These are phyloP conservation scores for Butorides virescens DNA, from an alignment of 2,113 vertebrate species.

Conservation along the genomic window DNA sequence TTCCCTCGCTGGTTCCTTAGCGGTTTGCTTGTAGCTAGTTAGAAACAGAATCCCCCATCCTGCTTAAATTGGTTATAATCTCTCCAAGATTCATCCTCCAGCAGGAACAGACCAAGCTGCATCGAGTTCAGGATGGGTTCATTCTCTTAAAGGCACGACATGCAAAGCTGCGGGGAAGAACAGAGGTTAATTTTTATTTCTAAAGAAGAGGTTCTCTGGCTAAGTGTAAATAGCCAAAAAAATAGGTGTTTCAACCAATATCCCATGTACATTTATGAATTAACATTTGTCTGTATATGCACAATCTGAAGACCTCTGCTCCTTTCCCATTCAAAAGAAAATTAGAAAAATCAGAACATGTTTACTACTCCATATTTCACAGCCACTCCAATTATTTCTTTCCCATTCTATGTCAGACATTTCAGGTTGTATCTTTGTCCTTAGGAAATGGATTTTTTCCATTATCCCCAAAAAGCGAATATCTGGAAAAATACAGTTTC, in stretches of 20 bases:
- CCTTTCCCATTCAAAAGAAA: background rate
- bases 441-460: background rate
- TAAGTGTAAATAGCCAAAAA: background rate
- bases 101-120: background rate
- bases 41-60: constrained; percentile 26
- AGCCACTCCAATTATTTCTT: background rate
- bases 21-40: background rate
- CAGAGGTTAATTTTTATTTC: background rate
- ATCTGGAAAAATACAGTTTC: background rate
- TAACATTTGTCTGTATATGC: background rate
- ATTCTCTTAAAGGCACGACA: constrained; percentile 38
- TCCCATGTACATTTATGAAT: background rate
- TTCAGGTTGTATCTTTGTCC: background rate
- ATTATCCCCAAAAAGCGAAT: background rate
- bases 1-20: background rate
- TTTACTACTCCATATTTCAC: background rate
- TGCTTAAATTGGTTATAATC: constrained; percentile 40
- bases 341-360: background rate
- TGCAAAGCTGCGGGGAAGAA: background rate
- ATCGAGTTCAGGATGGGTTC: constrained; percentile 36
- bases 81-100: background rate
- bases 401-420: background rate
- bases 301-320: background rate
- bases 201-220: background rate
- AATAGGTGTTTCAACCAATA: background rate